Evolutionary conservation across 2,888 invertebrate genomes (phyloP), one percentile per base, ranked within the genome.

Genomic region (Latheticus oryzae): DNA sequence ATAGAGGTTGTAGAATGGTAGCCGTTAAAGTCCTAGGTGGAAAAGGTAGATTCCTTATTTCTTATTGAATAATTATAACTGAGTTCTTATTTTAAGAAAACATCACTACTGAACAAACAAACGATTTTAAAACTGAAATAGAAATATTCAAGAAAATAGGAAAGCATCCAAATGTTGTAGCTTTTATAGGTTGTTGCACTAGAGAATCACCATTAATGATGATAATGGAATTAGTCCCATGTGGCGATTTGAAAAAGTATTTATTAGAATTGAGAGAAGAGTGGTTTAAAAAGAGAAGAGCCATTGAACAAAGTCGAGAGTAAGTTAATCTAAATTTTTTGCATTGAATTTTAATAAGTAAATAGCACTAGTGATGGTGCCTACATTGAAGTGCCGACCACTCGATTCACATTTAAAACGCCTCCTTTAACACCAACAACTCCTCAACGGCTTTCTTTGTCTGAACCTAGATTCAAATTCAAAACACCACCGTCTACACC

Each of bases 81-180:
- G n/a, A n/a, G n/a, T n/a, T n/a, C 2, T 7, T 9, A 2, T 2
- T 21, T 23, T 12, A n/a, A 48, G 37, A 35, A 35, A 24, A 32
- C 11, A 52, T 23, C 12, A 42, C 42, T 4, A 5, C 5, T 1
- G 30, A 45, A 32, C 11, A 76, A 86, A 87, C 83, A 38, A 84
- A 85, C 47, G 90, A 92, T 70, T 88, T 93, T 69, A 79, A 89
- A 9, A 83, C 86, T 0, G 93, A 94, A 79, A 92, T 94, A 13
- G 81, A 82, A 15, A 89, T 89, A 79, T 82, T 93, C 75, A 93
- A 91, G 74, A 84, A 84, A 61, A 88, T 92, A 0, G 92, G 91
- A 89, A 91, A 0, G 0, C 93, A 93, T 76, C 83, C 85, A 9
- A 88, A 93, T 76, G 87, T 93, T 42, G 90, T 93, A 8, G 80